Evolutionary conservation across 2,797 vertebrate genomes (phyloP).

Genomic region (Galago senegalensis): DNA sequence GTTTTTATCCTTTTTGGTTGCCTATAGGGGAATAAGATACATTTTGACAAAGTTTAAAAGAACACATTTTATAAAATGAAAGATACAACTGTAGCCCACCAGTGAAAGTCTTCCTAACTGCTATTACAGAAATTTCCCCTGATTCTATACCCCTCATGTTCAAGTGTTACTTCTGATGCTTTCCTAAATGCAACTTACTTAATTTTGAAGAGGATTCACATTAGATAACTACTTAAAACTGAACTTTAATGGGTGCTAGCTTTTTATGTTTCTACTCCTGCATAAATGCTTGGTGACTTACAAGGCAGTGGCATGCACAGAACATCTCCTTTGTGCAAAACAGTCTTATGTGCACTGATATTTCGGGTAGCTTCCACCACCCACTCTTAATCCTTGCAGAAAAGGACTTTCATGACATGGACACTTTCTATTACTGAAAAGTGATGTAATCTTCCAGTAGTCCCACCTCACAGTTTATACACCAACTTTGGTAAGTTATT

Average conservation of each 20-base stretch:
- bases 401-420: neutral
- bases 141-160: neutral
- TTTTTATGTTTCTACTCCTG: neutral
- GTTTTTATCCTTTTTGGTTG: neutral
- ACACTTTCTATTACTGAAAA: neutral
- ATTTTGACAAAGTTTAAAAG: neutral
- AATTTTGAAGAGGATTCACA: neutral
- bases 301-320: neutral
- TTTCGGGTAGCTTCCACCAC: neutral
- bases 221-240: neutral
- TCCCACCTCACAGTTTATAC: neutral
- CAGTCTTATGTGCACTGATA: neutral
- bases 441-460: neutral
- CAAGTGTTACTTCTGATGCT: neutral
- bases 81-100: neutral
- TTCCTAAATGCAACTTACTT: constrained; percentile 3
- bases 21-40: neutral
- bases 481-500: neutral
- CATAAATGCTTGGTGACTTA: neutral
- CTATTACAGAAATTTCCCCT: neutral
- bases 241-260: neutral
- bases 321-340: neutral
- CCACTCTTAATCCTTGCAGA: neutral
- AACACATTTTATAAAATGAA: neutral
- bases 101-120: neutral